Evolutionary conservation across 2,888 invertebrate species (phyloP).

Genomic region (Piscicola geometra): DNA sequence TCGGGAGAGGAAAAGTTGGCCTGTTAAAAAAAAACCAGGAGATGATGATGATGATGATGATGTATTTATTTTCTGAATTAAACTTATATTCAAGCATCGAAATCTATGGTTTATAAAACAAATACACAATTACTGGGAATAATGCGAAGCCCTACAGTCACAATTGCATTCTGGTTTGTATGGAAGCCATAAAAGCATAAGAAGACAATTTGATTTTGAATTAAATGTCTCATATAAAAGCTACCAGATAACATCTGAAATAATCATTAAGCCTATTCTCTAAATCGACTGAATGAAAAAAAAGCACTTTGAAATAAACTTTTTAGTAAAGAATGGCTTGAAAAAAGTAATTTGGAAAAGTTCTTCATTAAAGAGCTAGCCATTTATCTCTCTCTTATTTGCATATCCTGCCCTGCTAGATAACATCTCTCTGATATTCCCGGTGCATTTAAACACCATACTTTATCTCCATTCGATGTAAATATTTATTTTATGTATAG

Average conservation of each 20-base stretch:
- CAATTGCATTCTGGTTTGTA: too few species aligned
- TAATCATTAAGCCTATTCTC: background rate
- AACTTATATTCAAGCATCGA: too few species aligned
- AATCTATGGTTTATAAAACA: too few species aligned
- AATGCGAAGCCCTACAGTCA: too few species aligned
- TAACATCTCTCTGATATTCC: background rate
- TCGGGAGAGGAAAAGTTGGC: too few species aligned
- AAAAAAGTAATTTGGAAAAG: background rate
- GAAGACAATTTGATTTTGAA: background rate
- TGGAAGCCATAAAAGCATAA: background rate
- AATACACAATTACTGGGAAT: too few species aligned
- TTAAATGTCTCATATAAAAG: background rate
- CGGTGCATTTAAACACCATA: background rate
- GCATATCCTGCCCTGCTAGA: conserved; percentile 10
- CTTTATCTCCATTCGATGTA: background rate
- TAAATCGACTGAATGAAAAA: background rate
- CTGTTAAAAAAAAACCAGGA: too few species aligned
- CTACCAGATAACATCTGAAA: background rate
- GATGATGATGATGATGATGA: too few species aligned
- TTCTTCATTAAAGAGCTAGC: background rate
- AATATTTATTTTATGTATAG: background rate
- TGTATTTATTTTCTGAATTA: too few species aligned
- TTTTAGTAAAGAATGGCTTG: background rate
- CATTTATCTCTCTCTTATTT: conserved; percentile 8
- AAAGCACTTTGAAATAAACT: background rate